Percentiles rank a stretch among this genome's conserved stretches.
These are phyloP conservation scores for Acrocephalus scirpaceus DNA, from an alignment of 2,797 vertebrate species.

Conservation along the genomic window DNA sequence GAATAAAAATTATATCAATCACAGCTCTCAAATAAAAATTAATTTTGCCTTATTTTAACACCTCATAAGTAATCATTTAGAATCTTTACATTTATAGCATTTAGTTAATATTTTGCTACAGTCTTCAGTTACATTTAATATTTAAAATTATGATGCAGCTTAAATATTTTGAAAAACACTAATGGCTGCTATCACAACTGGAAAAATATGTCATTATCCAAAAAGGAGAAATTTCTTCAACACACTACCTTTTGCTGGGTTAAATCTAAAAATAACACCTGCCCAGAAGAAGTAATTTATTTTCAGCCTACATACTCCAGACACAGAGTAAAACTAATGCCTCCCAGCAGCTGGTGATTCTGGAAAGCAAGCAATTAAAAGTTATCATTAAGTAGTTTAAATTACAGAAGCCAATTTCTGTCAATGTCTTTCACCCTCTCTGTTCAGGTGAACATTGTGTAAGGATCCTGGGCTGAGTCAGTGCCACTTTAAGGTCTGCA, in stretches of 20 bases:
- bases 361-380: slow-evolving; percentile 48
- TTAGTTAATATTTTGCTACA: not conserved
- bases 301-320: not conserved
- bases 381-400: not conserved
- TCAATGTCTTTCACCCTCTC: not conserved
- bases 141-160: not conserved
- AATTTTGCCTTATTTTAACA: not conserved
- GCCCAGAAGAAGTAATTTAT: not conserved
- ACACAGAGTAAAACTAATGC: not conserved
- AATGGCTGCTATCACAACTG: not conserved
- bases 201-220: not conserved
- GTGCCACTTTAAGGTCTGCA: not conserved
- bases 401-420: not conserved
- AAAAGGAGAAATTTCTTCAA: not conserved
- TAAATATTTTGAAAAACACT: not conserved
- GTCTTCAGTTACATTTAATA: not conserved
- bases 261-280: slow-evolving; percentile 21
- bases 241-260: not conserved
- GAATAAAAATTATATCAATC: not conserved
- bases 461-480: not conserved
- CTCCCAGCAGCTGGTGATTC: not conserved
- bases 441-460: not conserved
- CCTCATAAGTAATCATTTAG: not conserved
- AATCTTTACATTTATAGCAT: not conserved
- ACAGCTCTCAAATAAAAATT: not conserved